Conservation (phyloP, 2,888 invertebrate species). For the Apodemia hepburni region DNA sequence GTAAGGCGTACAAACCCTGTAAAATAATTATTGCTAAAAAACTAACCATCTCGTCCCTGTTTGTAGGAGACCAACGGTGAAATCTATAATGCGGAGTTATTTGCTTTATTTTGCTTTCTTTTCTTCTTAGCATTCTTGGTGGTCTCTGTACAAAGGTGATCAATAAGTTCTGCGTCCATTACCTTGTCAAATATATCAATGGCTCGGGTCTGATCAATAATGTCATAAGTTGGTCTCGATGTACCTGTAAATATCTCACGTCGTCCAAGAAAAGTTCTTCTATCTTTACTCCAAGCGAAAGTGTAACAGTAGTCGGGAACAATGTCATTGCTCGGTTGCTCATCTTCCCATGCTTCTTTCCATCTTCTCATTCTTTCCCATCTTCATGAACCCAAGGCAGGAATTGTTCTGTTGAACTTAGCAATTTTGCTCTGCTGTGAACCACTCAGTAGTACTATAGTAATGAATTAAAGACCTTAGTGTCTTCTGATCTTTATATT, state of each 20-base stretch:
- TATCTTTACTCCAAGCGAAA: slow-evolving; percentile 30
- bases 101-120: slow-evolving; percentile 24
- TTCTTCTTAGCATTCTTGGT: slow-evolving; percentile 29
- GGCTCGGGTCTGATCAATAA: slow-evolving; percentile 25
- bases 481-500: no score
- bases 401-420: no score
- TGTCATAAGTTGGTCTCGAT: slow-evolving; percentile 32
- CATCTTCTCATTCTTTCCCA: no score
- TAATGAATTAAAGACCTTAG: no score
- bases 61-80: slow-evolving; percentile 27
- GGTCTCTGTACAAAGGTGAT: slow-evolving; percentile 29
- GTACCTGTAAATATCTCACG: slow-evolving; percentile 31
- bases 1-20: slow-evolving; percentile 33
- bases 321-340: slow-evolving; percentile 19
- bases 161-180: slow-evolving; percentile 32
- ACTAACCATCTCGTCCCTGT: slow-evolving; percentile 10
- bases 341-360: no score
- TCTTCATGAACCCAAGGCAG: no score
- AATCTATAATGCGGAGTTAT: slow-evolving; percentile 18
- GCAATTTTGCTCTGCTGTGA: no score
- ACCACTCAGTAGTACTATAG: no score
- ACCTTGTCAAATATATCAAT: slow-evolving; percentile 30
- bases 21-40: slow-evolving; percentile 33
- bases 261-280: slow-evolving; percentile 12
- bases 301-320: slow-evolving; percentile 21